Conservation (phyloP, 1,140 invertebrate genomes). For the Trachymyrmex septentrionalis region DNA sequence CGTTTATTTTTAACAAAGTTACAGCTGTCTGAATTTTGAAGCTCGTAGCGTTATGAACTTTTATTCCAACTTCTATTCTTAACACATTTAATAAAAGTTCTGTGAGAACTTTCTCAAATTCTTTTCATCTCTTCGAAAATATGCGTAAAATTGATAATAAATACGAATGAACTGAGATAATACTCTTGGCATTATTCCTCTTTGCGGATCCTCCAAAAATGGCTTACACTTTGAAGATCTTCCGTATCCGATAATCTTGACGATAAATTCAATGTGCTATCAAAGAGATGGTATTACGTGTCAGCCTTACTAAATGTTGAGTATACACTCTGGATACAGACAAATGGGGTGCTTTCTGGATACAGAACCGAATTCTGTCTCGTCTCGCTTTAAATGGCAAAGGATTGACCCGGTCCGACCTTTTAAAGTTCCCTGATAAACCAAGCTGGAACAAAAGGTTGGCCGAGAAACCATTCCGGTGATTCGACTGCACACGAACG, state of each 20-base stretch:
- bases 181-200: background rate
- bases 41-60: too few species aligned
- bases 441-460: slow-evolving; percentile 63
- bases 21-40: too few species aligned
- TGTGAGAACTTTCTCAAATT: background rate
- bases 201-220: slow-evolving; percentile 40
- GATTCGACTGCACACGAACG: slow-evolving; percentile 58
- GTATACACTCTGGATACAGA: background rate
- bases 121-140: background rate
- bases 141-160: background rate
- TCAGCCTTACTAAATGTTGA: slow-evolving; percentile 40
- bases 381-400: slow-evolving; percentile 68
- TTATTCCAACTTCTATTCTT: too few species aligned
- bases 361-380: slow-evolving; percentile 34
- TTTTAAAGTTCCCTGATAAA: slow-evolving; percentile 68
- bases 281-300: slow-evolving; percentile 49
- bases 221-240: background rate
- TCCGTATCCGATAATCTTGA: slow-evolving; percentile 50
- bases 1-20: too few species aligned
- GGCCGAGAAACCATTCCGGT: slow-evolving; percentile 15
- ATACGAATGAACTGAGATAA: background rate
- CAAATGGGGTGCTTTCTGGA: slow-evolving; percentile 29
- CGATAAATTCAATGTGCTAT: slow-evolving; percentile 70
- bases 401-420: slow-evolving; percentile 48
- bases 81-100: background rate